Conservation (phyloP, 1,140 invertebrate genomes). For the Sitobion miscanthi region DNA sequence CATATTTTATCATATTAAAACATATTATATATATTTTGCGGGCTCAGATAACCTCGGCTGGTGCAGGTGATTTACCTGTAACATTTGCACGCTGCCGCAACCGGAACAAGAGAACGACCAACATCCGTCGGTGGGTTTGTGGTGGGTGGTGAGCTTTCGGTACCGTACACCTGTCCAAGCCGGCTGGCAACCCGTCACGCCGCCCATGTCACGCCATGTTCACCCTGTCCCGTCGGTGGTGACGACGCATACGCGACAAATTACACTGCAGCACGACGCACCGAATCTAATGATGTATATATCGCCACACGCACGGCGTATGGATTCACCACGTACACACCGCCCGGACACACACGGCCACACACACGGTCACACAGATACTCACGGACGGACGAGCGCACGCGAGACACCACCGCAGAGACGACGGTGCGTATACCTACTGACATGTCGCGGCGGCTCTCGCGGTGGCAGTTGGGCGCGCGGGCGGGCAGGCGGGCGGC, state of each 20-base stretch:
- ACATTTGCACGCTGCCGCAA: constrained; percentile 55
- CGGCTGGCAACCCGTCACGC: constrained; percentile 26
- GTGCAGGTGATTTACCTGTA: constrained; percentile 27
- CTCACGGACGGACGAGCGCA: background rate
- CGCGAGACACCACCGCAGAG: background rate
- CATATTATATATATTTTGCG: too few species aligned
- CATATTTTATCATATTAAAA: background rate
- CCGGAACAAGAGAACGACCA: constrained; percentile 54
- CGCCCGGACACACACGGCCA: background rate
- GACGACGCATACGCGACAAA: background rate
- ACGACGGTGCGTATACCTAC: background rate
- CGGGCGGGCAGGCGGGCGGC: background rate
- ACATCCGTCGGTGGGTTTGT: constrained; percentile 38
- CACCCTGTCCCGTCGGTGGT: background rate
- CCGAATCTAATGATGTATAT: too few species aligned
- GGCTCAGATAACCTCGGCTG: background rate
- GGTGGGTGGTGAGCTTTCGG: constrained; percentile 39
- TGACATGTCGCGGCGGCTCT: background rate
- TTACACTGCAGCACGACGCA: background rate
- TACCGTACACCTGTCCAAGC: constrained; percentile 51
- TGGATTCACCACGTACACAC: background rate
- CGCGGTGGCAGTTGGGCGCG: background rate
- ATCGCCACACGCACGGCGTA: background rate
- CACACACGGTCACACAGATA: background rate
- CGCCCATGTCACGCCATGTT: constrained; percentile 39